A percentile compares a stretch with the other conserved stretches of the same genome.
Conservation (phyloP, 2,888 invertebrate species). For the Phania funesta region DNA sequence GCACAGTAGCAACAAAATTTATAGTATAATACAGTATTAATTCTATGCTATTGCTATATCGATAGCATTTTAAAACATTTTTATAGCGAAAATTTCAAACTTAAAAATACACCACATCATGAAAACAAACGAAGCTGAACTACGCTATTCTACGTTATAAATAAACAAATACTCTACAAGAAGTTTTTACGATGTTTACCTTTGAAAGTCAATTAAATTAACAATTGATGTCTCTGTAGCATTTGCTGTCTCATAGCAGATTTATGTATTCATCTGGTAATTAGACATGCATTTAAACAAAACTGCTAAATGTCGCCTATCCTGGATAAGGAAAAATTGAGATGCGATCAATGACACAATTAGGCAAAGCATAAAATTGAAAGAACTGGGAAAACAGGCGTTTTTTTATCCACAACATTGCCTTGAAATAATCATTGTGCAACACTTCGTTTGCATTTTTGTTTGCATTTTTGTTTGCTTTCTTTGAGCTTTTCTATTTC, state of each 20-base stretch:
- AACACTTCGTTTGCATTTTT: slow-evolving; percentile 21
- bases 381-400: slow-evolving; percentile 11
- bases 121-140: too few species aligned
- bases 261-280: slow-evolving; percentile 1
- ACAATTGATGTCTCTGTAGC: slow-evolving; percentile 40
- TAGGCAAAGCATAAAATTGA: slow-evolving; percentile 12
- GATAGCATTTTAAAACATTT: too few species aligned
- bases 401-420: not conserved
- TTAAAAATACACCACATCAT: too few species aligned
- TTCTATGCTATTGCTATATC: too few species aligned
- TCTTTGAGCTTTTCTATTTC: not conserved
- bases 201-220: slow-evolving; percentile 40
- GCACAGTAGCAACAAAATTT: too few species aligned
- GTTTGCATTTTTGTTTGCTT: not conserved
- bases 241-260: not conserved
- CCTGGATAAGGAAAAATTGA: not conserved
- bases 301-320: not conserved
- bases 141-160: too few species aligned
- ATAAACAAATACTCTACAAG: too few species aligned
- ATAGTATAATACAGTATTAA: too few species aligned
- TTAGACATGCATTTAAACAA: slow-evolving; percentile 27
- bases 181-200: not conserved
- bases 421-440: slow-evolving; percentile 10
- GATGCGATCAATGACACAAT: slow-evolving; percentile 4
- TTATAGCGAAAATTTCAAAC: too few species aligned